phyloP scores from a whole-genome alignment of 2,797 vertebrate genomes.

The Falco biarmicus region DNA sequence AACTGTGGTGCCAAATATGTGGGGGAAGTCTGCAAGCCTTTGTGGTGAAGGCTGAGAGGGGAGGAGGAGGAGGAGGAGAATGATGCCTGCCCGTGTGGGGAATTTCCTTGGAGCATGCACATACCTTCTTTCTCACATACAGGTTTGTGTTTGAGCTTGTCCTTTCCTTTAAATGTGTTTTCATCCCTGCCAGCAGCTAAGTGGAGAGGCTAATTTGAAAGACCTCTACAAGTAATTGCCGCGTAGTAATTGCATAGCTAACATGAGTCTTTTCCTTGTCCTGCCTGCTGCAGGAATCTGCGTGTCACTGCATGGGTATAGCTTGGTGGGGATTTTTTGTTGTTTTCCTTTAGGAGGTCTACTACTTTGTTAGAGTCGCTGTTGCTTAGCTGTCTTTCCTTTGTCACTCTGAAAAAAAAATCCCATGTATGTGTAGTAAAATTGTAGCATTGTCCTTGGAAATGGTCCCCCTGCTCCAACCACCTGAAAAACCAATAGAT shows the following conservation, averaged over 20 bases:
- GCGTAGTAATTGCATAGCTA: not conserved
- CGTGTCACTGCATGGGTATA: not conserved
- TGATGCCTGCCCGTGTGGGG: not conserved
- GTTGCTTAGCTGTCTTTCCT: not conserved
- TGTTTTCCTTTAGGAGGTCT: not conserved
- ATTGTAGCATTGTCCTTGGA: not conserved
- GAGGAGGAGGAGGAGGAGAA: not conserved
- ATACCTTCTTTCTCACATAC: not conserved
- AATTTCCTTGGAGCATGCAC: not conserved
- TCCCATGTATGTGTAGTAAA: not conserved
- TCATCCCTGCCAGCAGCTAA: constrained; percentile 33
- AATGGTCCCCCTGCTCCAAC: not conserved
- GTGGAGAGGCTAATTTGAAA: constrained; percentile 17
- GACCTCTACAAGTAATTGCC: not conserved
- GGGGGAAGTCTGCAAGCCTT: not conserved
- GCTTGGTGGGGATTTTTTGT: not conserved
- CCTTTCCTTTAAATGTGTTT: not conserved
- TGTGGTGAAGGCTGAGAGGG: not conserved
- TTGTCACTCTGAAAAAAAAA: not conserved
- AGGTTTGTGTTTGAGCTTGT: constrained; percentile 40
- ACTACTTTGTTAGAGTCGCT: not conserved
- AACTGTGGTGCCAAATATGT: constrained; percentile 50
- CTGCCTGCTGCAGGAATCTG: constrained; percentile 23
- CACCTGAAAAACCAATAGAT: not conserved
- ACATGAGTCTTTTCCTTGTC: not conserved